Conservation (phyloP, 1,140 invertebrate species). For the Nylanderia fulva region DNA sequence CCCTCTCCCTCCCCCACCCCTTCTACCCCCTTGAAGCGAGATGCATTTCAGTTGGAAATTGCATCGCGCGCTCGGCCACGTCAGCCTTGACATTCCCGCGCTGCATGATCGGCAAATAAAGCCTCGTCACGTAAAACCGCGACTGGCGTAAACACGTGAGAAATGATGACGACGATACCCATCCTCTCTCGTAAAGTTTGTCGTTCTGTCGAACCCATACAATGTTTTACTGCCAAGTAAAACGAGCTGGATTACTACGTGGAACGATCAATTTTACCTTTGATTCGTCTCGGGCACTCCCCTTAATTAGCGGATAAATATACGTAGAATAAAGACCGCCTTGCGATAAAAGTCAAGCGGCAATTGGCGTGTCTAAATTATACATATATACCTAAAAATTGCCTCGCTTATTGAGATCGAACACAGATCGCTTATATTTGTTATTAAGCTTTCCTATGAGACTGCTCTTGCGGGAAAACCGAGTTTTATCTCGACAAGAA, state of each 20-base stretch:
- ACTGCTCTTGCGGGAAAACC: not conserved
- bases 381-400: not conserved
- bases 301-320: conserved; percentile 12
- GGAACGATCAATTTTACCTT: conserved; percentile 24
- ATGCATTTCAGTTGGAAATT: conserved; percentile 59
- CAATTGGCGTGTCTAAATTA: not conserved
- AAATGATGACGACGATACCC: not conserved
- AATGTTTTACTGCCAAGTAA: not conserved
- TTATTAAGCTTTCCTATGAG: not conserved
- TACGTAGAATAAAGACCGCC: too few relatives aligned
- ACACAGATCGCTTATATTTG: not conserved
- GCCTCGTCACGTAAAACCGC: conserved; percentile 40
- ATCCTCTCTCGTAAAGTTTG: conserved; percentile 23
- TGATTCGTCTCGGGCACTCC: conserved; percentile 24
- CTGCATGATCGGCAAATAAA: conserved; percentile 53
- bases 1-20: not conserved
- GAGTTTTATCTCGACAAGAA: not conserved
- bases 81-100: conserved; percentile 64
- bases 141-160: not conserved
- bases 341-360: conserved; percentile 30
- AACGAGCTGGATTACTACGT: not conserved
- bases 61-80: conserved; percentile 30
- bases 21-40: not conserved
- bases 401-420: not conserved
- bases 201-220: conserved; percentile 8